phyloP scores from a whole-genome alignment of 2,797 vertebrate species.

The Pseudocheirus occidentalis region DNA sequence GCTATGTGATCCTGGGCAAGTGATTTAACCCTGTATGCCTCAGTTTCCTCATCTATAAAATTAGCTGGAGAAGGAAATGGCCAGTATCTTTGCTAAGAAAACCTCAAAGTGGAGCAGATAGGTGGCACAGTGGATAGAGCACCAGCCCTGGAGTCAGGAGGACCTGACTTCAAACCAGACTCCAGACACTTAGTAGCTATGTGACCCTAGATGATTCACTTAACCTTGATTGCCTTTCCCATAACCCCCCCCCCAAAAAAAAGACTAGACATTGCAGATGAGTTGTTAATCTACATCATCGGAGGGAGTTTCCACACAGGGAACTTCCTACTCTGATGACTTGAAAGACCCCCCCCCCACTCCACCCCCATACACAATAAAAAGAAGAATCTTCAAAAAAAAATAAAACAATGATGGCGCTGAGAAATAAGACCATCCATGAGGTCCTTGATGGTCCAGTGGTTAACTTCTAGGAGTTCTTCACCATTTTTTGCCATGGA shows the following conservation, averaged over 20 bases:
- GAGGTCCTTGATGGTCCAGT: background rate
- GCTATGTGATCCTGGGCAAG: background rate
- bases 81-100: no score
- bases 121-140: background rate
- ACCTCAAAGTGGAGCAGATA: no score
- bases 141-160: background rate
- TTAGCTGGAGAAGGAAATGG: no score
- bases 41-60: no score
- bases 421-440: background rate
- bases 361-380: background rate
- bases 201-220: background rate
- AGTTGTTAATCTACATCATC: background rate
- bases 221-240: background rate
- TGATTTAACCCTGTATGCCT: no score
- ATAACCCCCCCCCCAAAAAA: background rate
- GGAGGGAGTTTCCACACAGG: background rate
- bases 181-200: background rate
- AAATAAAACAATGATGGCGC: background rate
- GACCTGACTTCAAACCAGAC: background rate
- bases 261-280: background rate
- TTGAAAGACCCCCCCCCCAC: background rate
- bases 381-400: background rate
- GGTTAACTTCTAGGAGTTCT: background rate
- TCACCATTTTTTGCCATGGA: background rate
- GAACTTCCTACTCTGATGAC: background rate